Evolutionary conservation across 1,140 invertebrate genomes (phyloP).

Genomic region (Leptinotarsa lineolata): DNA sequence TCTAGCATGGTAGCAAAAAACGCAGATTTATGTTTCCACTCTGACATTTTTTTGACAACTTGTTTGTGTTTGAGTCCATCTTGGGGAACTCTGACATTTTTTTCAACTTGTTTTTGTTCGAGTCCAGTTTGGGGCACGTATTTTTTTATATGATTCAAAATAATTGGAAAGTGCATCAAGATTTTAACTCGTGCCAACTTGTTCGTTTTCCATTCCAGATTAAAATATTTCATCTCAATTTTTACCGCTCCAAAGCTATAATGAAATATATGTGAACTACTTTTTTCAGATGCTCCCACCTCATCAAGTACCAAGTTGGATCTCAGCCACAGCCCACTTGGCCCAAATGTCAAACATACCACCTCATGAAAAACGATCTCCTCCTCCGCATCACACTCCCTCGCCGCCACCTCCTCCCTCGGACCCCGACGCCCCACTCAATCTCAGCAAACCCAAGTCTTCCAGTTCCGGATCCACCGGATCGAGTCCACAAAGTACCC

Average conservation of each 20-base stretch:
- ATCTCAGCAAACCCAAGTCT: constrained; percentile 84
- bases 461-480: constrained; percentile 52
- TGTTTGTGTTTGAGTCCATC: too few relatives aligned
- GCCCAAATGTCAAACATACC: constrained; percentile 44
- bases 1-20: too few relatives aligned
- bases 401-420: constrained; percentile 59
- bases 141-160: too few relatives aligned
- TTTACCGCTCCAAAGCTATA: background rate
- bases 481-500: constrained; percentile 48
- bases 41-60: too few relatives aligned
- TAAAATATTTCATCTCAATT: too few relatives aligned
- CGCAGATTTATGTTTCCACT: too few relatives aligned
- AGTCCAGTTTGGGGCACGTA: too few relatives aligned
- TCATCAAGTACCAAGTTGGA: constrained; percentile 53
- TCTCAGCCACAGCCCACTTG: constrained; percentile 50
- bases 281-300: constrained; percentile 53
- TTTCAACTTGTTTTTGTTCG: too few relatives aligned
- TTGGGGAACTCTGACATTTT: too few relatives aligned
- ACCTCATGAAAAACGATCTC: constrained; percentile 54
- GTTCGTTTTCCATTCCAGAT: too few relatives aligned
- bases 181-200: too few relatives aligned
- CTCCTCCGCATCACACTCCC: constrained; percentile 55
- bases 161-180: too few relatives aligned
- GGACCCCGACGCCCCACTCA: constrained; percentile 78
- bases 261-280: background rate